phyloP scores from a whole-genome alignment of 2,113 vertebrate genomes.

The Rhinichthys klamathensis region DNA sequence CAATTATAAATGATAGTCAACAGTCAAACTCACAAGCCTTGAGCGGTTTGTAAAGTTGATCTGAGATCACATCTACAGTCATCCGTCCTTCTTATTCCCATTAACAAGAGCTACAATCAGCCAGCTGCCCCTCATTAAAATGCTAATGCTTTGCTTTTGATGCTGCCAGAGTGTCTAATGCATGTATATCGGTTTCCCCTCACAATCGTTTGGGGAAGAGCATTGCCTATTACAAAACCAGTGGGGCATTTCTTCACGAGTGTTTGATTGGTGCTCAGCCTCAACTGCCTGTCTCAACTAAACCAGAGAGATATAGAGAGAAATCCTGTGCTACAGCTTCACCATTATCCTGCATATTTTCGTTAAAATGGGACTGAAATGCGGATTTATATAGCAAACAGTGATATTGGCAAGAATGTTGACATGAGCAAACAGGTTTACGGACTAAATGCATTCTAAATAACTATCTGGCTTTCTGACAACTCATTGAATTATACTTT shows the following conservation, averaged over 20 bases:
- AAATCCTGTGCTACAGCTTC: neutral
- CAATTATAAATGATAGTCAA: conserved; percentile 7
- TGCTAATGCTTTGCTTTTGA: conserved; percentile 31
- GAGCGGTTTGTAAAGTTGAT: conserved; percentile 2
- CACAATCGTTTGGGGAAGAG: conserved; percentile 16
- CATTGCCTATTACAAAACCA: conserved; percentile 3
- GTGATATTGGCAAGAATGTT: no score
- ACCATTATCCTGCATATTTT: neutral
- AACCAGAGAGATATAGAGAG: neutral
- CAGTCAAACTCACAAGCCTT: neutral
- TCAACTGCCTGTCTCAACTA: neutral
- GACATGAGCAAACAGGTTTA: neutral
- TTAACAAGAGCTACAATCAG: conserved; percentile 10
- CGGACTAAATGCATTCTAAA: neutral
- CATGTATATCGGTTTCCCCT: conserved; percentile 8
- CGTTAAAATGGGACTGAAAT: neutral
- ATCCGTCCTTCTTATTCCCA: neutral
- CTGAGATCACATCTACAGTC: conserved; percentile 12
- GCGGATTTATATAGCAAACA: no score
- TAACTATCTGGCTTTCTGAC: neutral
- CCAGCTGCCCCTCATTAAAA: conserved; percentile 40
- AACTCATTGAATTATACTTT: neutral
- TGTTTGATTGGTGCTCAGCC: conserved; percentile 19
- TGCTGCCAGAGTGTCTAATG: conserved; percentile 12
- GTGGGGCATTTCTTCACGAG: conserved; percentile 9